Evolutionary conservation across 2,888 invertebrate genomes (phyloP).

Genomic region (Rambutsinella grinnellia): DNA sequence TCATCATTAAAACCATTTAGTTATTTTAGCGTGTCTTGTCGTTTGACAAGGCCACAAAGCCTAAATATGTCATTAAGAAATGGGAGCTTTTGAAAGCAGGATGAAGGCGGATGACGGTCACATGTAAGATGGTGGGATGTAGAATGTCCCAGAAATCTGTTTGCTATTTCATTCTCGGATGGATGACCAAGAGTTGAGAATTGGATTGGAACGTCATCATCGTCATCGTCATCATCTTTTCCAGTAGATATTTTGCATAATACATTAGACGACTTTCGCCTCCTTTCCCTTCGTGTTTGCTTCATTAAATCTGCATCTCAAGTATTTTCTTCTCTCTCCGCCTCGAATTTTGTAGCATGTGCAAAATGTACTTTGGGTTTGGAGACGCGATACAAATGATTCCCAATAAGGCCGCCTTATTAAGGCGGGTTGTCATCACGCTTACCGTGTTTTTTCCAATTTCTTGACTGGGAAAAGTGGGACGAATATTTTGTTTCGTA

Average conservation of each 20-base stretch:
- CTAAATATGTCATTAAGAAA: neutral
- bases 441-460: too few relatives aligned
- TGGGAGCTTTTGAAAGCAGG: too few relatives aligned
- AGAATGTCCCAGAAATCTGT: neutral
- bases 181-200: neutral
- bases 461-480: too few relatives aligned
- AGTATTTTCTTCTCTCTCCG: too few relatives aligned
- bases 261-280: constrained; percentile 7
- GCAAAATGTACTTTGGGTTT: too few relatives aligned
- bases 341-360: too few relatives aligned
- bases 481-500: too few relatives aligned
- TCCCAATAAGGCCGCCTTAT: too few relatives aligned
- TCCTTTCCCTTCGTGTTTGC: constrained; percentile 3
- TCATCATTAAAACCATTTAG: neutral
- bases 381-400: too few relatives aligned
- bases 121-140: neutral
- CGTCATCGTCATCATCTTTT: too few relatives aligned
- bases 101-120: too few relatives aligned
- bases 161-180: neutral
- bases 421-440: too few relatives aligned
- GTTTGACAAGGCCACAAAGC: neutral
- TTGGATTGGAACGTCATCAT: neutral
- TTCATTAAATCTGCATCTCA: constrained; percentile 33
- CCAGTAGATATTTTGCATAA: constrained; percentile 9
- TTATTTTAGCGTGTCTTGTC: neutral